These are phyloP conservation scores for Atlantisia rogersi DNA, from an alignment of 2,113 vertebrate species.

Conservation along the genomic window DNA sequence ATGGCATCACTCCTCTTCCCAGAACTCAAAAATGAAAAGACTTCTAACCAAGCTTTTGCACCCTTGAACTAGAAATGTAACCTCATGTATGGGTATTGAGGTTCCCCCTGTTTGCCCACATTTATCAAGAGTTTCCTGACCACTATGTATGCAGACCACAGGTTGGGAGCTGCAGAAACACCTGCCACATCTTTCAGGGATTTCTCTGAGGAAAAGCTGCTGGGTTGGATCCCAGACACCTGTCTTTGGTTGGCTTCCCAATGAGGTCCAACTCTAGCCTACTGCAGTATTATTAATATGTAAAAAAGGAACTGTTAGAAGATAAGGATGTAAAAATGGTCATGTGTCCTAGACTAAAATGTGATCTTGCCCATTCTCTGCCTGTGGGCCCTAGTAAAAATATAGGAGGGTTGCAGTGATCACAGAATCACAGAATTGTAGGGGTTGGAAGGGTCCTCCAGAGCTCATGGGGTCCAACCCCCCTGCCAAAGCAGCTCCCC, in stretches of 20 bases:
- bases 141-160: background rate
- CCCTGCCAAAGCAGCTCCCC: too few species aligned
- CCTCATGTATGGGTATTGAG: background rate
- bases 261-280: background rate
- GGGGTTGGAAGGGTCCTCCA: too few species aligned
- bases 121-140: background rate
- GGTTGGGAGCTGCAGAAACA: background rate
- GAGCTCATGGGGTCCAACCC: too few species aligned
- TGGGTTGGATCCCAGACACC: background rate
- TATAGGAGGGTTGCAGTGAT: background rate
- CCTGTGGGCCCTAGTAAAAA: accelerated
- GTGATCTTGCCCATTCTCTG: background rate
- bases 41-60: background rate
- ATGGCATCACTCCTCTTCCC: background rate
- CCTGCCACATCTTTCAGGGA: background rate
- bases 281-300: background rate
- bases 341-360: background rate
- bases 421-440: too few species aligned
- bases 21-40: background rate
- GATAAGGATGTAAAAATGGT: background rate
- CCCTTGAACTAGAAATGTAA: background rate
- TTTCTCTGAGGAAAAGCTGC: background rate
- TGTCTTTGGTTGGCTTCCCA: background rate
- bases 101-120: background rate
- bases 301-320: background rate